A percentile compares a stretch with the other conserved stretches of the same genome.
Conservation (phyloP, 2,888 invertebrate species). For the Melieria picta region DNA sequence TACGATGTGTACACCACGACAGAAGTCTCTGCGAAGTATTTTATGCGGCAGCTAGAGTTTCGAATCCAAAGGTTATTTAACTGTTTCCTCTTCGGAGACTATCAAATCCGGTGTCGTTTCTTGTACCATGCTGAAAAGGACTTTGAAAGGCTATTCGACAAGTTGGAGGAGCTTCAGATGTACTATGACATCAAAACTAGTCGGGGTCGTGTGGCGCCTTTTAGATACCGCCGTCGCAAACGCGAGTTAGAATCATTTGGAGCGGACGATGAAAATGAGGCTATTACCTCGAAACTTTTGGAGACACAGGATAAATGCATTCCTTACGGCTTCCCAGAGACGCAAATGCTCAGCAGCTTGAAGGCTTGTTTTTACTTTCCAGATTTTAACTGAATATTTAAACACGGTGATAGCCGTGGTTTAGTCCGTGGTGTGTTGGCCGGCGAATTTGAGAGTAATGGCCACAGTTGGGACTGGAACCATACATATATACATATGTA, state of each 20-base stretch:
- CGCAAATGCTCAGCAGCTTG: conserved; percentile 50
- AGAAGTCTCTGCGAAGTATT: conserved; percentile 53
- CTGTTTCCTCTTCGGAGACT: conserved; percentile 54
- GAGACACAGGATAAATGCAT: conserved; percentile 48
- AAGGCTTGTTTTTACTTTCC: conserved; percentile 49
- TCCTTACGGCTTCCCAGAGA: conserved; percentile 53
- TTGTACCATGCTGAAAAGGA: conserved; percentile 54
- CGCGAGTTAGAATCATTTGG: conserved; percentile 4
- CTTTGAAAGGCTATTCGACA: conserved; percentile 53
- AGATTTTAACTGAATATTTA: too few relatives aligned
- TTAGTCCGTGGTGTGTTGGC: too few relatives aligned
- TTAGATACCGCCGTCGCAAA: conserved; percentile 38
- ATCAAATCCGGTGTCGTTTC: conserved; percentile 56
- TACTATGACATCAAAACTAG: conserved; percentile 58
- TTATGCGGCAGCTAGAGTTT: conserved; percentile 58
- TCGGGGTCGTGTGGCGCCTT: conserved; percentile 45
- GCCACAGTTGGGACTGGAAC: too few relatives aligned
- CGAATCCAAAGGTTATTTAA: conserved; percentile 59
- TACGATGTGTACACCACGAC: conserved; percentile 59
- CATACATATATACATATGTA: too few relatives aligned
- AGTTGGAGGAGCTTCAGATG: conserved; percentile 57
- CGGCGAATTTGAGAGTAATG: too few relatives aligned
- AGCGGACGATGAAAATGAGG: background rate
- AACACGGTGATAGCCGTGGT: too few relatives aligned
- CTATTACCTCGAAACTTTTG: background rate